These are phyloP conservation scores for Diadophis punctatus DNA, from an alignment of 2,113 vertebrate species.

Conservation along the genomic window DNA sequence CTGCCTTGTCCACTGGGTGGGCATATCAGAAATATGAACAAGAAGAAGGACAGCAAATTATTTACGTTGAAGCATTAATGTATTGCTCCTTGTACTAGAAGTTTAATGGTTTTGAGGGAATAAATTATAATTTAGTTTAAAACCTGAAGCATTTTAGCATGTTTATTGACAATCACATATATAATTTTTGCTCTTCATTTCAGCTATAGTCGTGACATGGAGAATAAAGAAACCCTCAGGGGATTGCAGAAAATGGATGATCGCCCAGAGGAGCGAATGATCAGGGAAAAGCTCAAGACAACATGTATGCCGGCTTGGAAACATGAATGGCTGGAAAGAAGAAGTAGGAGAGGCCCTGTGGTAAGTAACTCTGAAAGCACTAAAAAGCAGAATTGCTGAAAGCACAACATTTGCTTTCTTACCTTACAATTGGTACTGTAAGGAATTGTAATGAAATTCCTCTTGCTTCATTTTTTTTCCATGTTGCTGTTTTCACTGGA, in stretches of 20 bases:
- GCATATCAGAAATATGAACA: background rate
- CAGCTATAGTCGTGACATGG: constrained; percentile 80
- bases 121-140: background rate
- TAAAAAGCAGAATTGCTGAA: background rate
- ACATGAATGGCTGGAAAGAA: constrained; percentile 87
- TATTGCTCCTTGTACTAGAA: constrained; percentile 10
- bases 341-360: constrained; percentile 82
- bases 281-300: constrained; percentile 88
- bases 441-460: background rate
- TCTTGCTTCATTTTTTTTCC: background rate
- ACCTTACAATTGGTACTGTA: fast-evolving
- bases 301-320: constrained; percentile 93
- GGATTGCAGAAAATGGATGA: constrained; percentile 91
- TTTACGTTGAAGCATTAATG: background rate
- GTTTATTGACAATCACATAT: constrained; percentile 17
- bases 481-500: background rate
- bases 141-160: background rate
- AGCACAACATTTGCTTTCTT: background rate
- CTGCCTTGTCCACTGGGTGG: background rate
- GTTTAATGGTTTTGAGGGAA: constrained; percentile 1
- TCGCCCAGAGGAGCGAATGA: constrained; percentile 87
- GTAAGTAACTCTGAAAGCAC: constrained; percentile 64
- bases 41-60: background rate
- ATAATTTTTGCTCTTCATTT: constrained; percentile 28
- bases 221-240: constrained; percentile 83